Percentiles rank a stretch among this genome's conserved stretches.
phyloP scores from a whole-genome alignment of 1,140 invertebrate species.

The Plectus sambesii region DNA sequence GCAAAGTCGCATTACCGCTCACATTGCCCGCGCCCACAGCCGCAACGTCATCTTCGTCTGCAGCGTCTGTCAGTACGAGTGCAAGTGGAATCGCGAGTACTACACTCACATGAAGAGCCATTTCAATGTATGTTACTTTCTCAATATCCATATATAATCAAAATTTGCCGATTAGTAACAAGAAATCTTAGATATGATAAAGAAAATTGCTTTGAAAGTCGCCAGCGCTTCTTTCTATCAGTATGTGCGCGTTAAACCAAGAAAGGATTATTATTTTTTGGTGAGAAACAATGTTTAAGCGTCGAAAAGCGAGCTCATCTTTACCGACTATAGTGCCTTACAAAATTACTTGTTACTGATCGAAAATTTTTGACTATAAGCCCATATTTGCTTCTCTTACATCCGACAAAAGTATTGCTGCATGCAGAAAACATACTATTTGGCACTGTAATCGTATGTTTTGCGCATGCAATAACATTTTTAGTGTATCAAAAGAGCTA shows the following conservation, averaged over 20 bases:
- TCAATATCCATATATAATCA: background rate
- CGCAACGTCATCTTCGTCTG: conserved; percentile 56
- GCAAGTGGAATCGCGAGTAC: conserved; percentile 57
- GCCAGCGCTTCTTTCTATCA: conserved; percentile 13
- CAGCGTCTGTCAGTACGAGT: conserved; percentile 56
- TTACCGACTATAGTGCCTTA: too few relatives aligned
- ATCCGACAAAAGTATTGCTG: too few relatives aligned
- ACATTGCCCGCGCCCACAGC: conserved; percentile 51
- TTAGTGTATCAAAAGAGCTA: too few relatives aligned
- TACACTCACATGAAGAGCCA: conserved; percentile 55
- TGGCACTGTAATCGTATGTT: too few relatives aligned
- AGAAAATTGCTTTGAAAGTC: conserved; percentile 13
- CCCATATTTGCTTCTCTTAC: conserved; percentile 10
- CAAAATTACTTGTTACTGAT: too few relatives aligned
- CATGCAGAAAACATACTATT: too few relatives aligned
- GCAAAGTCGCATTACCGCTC: conserved; percentile 51
- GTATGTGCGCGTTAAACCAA: conserved; percentile 5
- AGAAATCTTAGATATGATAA: background rate
- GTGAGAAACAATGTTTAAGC: too few relatives aligned
- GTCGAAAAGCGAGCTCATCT: too few relatives aligned
- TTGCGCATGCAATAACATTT: too few relatives aligned
- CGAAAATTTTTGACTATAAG: background rate
- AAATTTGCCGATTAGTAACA: too few relatives aligned
- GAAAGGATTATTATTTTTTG: conserved; percentile 10
- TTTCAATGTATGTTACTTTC: conserved; percentile 24